Conservation (phyloP, 2,888 invertebrate species). For the Coronaproctus castanopsis region DNA sequence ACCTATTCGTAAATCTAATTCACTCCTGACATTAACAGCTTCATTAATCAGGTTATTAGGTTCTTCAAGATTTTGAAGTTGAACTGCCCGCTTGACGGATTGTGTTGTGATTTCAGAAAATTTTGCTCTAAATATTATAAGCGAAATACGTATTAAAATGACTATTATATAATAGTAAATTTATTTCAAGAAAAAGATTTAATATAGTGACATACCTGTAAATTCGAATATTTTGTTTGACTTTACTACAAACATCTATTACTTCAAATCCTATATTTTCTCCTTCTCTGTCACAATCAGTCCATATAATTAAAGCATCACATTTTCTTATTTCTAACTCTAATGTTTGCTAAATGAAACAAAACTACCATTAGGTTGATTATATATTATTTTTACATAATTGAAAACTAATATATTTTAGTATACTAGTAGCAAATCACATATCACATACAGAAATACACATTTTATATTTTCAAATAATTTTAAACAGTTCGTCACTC, state of each 20-base stretch:
- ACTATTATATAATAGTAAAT: background rate
- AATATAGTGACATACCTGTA: constrained; percentile 29
- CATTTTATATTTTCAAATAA: too few relatives aligned
- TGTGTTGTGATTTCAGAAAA: constrained; percentile 91
- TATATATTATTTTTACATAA: too few relatives aligned
- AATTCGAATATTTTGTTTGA: constrained; percentile 47
- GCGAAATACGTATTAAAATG: background rate
- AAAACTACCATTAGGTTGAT: background rate
- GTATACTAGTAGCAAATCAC: too few relatives aligned
- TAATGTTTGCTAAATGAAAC: constrained; percentile 37
- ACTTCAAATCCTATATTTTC: constrained; percentile 98
- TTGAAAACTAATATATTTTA: too few relatives aligned
- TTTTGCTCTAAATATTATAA: constrained; percentile 41
- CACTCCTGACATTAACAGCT: constrained; percentile 82
- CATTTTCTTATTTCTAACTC: constrained; percentile 45
- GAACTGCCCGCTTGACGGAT: constrained; percentile 61
- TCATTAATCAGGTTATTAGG: constrained; percentile 66
- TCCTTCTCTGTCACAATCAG: constrained; percentile 99
- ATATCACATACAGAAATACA: too few relatives aligned
- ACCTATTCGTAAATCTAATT: constrained; percentile 85
- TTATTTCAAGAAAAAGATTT: background rate
- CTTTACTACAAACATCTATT: constrained; percentile 66
- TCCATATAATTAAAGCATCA: constrained; percentile 81
- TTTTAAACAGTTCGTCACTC: too few relatives aligned
- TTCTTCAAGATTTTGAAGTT: constrained; percentile 46